Evolutionary conservation across 2,888 invertebrate genomes (phyloP), one percentile per base, ranked within the genome.

Genomic region (Eristalis intricaria): DNA sequence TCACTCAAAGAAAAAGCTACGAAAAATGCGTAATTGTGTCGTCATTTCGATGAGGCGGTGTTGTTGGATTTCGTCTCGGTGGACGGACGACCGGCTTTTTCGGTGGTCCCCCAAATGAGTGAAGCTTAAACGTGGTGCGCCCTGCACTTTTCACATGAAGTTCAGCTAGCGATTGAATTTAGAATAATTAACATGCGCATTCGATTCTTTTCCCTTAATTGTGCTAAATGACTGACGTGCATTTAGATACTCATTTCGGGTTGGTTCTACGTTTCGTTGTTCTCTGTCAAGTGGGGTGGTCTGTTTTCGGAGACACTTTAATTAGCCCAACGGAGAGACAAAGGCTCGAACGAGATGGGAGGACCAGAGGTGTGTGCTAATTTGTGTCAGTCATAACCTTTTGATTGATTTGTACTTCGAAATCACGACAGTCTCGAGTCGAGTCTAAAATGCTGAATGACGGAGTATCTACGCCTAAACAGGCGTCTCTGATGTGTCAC

Each of bases 11-110:
- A 58, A 40, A 32, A 50, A 50, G 26, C 40, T 32, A 74, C 8
- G 50, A 64, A 68, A 73, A 66, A 79, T 66, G 79, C 79, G 79
- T 79, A 79, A 73, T 60, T 79, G 65, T 63, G 73, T 61, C 66
- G 65, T 74, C 64, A 38, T 40, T 40, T 58, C n/a, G 73, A 19
- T 50, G 1, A 15, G 32, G 11, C 10, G 23, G 15, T 66, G 40
- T 40, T 40, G 19, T 4, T 60, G 19, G 58, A 1, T 32, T 8
- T 10, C 8, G 56, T 19, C 19, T 50, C 50, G 50, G n/a, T n/a
- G n/a, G n/a, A 50, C n/a, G 43, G 43, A 1, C 1, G 8, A 8
- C 50, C 50, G 50, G 50, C 50, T 38, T 38, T 38, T 38, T 7
- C 13, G 13, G n/a, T 19, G 22, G 38, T 1, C 2, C 19, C 29